phyloP scores from a whole-genome alignment of 2,888 invertebrate genomes.

The Diplolepis rosae region DNA sequence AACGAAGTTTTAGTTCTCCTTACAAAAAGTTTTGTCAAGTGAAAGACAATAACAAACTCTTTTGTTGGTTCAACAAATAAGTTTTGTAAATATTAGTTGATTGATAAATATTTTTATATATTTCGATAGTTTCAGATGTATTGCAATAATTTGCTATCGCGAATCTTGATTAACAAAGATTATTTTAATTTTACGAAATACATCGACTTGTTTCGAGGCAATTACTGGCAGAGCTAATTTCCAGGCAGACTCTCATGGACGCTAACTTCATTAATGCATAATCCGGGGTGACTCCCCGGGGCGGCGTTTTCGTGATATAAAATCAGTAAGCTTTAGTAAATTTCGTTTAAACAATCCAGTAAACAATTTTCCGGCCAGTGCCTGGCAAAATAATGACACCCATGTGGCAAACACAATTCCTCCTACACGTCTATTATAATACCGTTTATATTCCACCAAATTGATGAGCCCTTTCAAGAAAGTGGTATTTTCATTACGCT shows the following conservation, averaged over 20 bases:
- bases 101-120: too few species aligned
- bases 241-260: slow-evolving; percentile 56
- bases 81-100: too few species aligned
- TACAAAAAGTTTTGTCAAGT: too few species aligned
- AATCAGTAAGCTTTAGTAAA: slow-evolving; percentile 74
- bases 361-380: slow-evolving; percentile 73
- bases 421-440: slow-evolving; percentile 31
- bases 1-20: too few species aligned
- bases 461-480: slow-evolving; percentile 34
- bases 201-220: slow-evolving; percentile 54
- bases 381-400: slow-evolving; percentile 73
- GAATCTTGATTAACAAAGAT: background rate
- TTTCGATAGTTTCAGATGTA: too few species aligned
- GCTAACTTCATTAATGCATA: slow-evolving; percentile 72
- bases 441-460: slow-evolving; percentile 58
- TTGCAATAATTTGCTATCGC: too few species aligned
- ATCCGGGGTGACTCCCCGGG: slow-evolving; percentile 69
- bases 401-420: slow-evolving; percentile 61
- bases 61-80: too few species aligned
- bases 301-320: slow-evolving; percentile 71
- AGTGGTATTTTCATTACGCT: slow-evolving; percentile 30
- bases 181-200: background rate
- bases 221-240: slow-evolving; percentile 63
- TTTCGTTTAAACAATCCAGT: slow-evolving; percentile 74
- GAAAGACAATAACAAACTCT: too few species aligned